phyloP scores from a whole-genome alignment of 2,113 vertebrate genomes.

The Ranitomeya imitator region DNA sequence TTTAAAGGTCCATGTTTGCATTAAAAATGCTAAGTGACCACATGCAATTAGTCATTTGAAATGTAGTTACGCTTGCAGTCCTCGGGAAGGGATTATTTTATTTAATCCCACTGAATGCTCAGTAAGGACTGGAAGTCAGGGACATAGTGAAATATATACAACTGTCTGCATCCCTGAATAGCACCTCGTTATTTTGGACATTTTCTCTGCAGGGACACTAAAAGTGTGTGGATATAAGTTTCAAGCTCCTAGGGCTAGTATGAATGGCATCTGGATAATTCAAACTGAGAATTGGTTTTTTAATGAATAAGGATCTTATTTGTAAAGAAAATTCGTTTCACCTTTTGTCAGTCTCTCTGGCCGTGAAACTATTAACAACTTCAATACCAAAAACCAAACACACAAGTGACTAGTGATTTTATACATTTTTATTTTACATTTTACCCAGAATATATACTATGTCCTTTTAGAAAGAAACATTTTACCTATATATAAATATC shows the following conservation, averaged over 20 bases:
- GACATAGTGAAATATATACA: not conserved
- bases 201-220: conserved; percentile 14
- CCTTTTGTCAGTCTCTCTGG: not conserved
- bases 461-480: no score
- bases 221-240: conserved; percentile 17
- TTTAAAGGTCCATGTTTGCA: not conserved
- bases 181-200: conserved; percentile 1
- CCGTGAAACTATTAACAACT: not conserved
- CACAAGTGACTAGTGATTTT: not conserved
- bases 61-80: not conserved
- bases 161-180: conserved; percentile 5
- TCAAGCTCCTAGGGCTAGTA: not conserved
- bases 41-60: not conserved
- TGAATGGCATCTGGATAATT: conserved; percentile 11
- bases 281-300: not conserved
- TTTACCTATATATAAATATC: no score
- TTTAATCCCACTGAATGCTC: conserved; percentile 17
- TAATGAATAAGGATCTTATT: not conserved
- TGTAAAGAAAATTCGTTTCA: not conserved
- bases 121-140: not conserved
- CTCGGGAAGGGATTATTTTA: conserved; percentile 4
- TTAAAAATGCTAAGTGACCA: not conserved
- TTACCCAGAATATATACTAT: no score
- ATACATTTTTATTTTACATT: not conserved
- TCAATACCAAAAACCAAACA: not conserved